Evolutionary conservation across 2,888 invertebrate genomes (phyloP), one percentile per base, ranked within the genome.

Genomic region (Megalurothrips usitatus): DNA sequence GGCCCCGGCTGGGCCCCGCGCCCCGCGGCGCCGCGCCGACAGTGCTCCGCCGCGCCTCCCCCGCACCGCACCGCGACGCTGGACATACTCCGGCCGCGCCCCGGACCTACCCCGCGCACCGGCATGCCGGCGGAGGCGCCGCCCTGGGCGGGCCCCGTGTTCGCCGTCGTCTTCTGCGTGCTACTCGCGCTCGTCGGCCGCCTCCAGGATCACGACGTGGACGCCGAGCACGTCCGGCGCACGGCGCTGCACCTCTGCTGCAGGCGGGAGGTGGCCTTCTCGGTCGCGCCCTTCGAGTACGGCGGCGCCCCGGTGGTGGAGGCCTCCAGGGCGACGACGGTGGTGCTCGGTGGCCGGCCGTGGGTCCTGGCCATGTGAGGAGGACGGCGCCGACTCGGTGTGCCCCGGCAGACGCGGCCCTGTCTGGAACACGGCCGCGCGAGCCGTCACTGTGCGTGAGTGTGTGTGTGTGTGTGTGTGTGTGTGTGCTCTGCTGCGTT

Each of bases 131-230:
- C 58, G 58, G 17, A n/a, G 58, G 58, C n/a, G 14, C 58, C 58
- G 58, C 14, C 58, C 58, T 58, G 58, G 58, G 58, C 14, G 58
- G 58, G 58, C 58, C n/a, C 6, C 58, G 58, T n/a, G 58, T n/a
- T 58, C 58, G 58, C 19, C 58, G 58, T 58, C 58, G 19, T 58
- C 58, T 58, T 17, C 58, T 58, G 58, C 58, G 6, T 58, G 14
- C 58, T 58, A 17, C 58, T 58, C 19, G 58, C 58, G 14, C 6
- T n/a, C 14, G 58, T 14, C 58, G 58, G 58, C 58, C 58, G 58
- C 58, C 58, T 58, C 58, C 58, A 58, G 58, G 58, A 58, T 17
- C 58, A 58, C 58, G 58, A 58, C 58, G 58, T 58, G 58, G 19
- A 58, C 58, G 14, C 12, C 19, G 19, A 58, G 58, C 58, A 58